Base-by-base conservation (phyloP, 2,888 invertebrate species). In the Bedellia somnulentella region DNA sequence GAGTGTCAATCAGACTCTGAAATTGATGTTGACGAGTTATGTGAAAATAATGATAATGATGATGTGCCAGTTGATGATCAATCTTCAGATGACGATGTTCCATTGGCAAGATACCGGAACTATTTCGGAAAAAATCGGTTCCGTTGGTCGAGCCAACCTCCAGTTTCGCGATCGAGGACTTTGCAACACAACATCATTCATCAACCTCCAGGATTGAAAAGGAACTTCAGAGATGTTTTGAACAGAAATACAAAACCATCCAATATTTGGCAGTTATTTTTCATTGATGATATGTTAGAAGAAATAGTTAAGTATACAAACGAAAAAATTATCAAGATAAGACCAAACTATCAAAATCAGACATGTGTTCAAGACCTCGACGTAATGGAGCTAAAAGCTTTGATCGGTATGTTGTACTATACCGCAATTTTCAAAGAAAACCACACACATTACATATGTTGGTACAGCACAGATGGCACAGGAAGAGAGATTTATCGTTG, bases 1-100 rank as follows among this genome's bases (percentile, higher is more conserved):
- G 32, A 32, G 29, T 32, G 30, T 35, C 35, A 32, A 24, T 32
- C 32, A 11, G 35, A 35, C 23, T 35, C 32, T 27, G 29, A 29
- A 17, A 14, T 10, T 4, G 21, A 35, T 14, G 31, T 9, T 31
- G 28, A 31, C 17, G 34, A 25, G 31, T 15, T 24, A 14, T 9
- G 16, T 27, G 26, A 24, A 35, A n/a, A n/a, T n/a, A n/a, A n/a
- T n/a, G 14, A 21, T 11, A 14, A n/a, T 3, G 14, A 4, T 10
- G 8, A 9, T 8, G n/a, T 5, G 27, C 15, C 14, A 15, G 15
- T 21, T 11, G 30, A 27, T 10, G 15, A 33, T 33, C 10, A 18
- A 23, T 26, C 23, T 15, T 35, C 15, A 5, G 29, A 29, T 26
- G 29, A 31, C 21, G 29, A 31, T 28, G 34, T 31, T 31, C 31